Base-by-base conservation (phyloP, 2,113 vertebrate species). In the Dryoscopus gambensis region DNA sequence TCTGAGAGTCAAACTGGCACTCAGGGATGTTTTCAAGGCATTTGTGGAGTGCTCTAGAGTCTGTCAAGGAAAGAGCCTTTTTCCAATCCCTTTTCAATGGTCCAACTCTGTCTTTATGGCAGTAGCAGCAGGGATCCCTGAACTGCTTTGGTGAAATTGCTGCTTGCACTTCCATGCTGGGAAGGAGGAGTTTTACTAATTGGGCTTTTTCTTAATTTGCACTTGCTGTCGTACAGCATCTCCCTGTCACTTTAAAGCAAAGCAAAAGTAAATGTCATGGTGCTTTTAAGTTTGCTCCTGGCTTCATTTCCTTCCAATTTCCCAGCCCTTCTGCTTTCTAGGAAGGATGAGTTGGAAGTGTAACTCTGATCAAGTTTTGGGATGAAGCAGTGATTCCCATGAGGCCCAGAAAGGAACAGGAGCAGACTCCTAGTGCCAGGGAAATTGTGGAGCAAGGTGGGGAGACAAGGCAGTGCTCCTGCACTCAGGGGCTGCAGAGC, bases 161-260 rank as follows among this genome's bases (percentile, higher is more conserved):
- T 93, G 31, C 91, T 80, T 93, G 56, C 35, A 74, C 47, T 95
- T 89, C 60, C 86, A 81, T 69, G 89, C 94, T 96, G 91, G 56
- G 91, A 96, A 78, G 95, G 91, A 93, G 95, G 80, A 87, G 76
- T 92, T 96, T 52, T 81, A 49, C 95, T 95, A 97, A 96, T 96
- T 95, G 84, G 70, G 52, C 86, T 93, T 89, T 89, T 95, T 67
- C 89, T 91, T 91, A 93, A 93, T 97, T 95, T 95, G 84, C n/a
- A 40, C 80, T 93, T 91, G 69, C 92, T 89, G 79, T 84, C 86
- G 93, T 90, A 80, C 13, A 87, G 73, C 84, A 81, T 93, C 73
- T 95, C 52, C 91, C 76, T 78, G 87, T 94, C 86, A 71, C 55
- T 84, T 89, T 81, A 87, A 92, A 95, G 94, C 55, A 84, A 86